Conservation (phyloP, 37 sponge, comb jelly and placozoan genomes). For the Ephydatia muelleri region DNA sequence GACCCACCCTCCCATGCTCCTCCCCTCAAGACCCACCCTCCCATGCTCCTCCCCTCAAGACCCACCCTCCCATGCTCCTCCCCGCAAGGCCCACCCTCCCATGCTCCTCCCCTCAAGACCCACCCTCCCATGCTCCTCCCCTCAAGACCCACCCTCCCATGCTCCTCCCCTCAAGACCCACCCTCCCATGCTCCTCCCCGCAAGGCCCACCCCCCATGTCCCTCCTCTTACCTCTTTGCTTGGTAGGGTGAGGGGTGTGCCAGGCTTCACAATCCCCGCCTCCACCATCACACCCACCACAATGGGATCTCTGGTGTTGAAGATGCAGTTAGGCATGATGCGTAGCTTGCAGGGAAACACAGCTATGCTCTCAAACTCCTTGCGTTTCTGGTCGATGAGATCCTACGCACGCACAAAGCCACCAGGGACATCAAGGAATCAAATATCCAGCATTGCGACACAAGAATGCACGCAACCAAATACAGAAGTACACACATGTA, state of each 20-base stretch:
- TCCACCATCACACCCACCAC: slow-evolving; percentile 94
- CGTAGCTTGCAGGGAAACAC: slow-evolving; percentile 94
- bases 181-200: neutral
- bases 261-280: slow-evolving; percentile 76
- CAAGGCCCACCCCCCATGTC: neutral
- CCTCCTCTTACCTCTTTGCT: slow-evolving; percentile 60
- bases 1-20: no score
- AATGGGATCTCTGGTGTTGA: slow-evolving; percentile 97
- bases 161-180: no score
- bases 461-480: no score
- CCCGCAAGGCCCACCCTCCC: no score
- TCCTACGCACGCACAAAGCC: slow-evolving; percentile 54
- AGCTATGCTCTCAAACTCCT: slow-evolving; percentile 83
- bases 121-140: no score
- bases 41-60: no score
- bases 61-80: no score
- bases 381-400: slow-evolving; percentile 64
- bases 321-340: slow-evolving; percentile 92
- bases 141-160: no score
- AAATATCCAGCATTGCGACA: no score
- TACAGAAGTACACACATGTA: neutral
- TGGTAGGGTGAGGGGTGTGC: slow-evolving; percentile 85
- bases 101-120: no score
- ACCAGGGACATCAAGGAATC: neutral
- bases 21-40: no score